A percentile compares a stretch with the other conserved stretches of the same genome.
Evolutionary conservation across 30 jellyfish, hydroid and myxozoan genomes (phyloP).

Genomic region (Sanderia malayensis): DNA sequence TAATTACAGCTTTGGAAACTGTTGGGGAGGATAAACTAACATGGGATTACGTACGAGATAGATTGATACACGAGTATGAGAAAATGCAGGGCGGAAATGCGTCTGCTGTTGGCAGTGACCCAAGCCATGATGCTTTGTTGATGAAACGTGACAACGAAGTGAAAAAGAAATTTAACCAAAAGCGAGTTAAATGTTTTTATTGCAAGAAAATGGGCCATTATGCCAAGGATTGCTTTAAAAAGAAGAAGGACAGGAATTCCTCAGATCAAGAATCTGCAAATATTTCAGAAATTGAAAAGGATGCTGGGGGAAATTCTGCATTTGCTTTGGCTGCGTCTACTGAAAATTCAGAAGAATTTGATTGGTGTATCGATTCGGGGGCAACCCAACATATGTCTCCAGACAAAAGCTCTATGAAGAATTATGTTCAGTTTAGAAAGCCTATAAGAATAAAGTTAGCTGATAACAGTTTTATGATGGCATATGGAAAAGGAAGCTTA

Average conservation of each 20-base stretch:
- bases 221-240: not conserved
- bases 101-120: not conserved
- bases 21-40: too few relatives aligned
- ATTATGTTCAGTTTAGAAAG: not conserved
- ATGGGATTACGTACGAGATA: too few relatives aligned
- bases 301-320: not conserved
- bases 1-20: too few relatives aligned
- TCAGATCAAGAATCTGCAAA: not conserved
- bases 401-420: slow-evolving; percentile 7
- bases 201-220: not conserved
- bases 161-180: not conserved
- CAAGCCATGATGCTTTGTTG: not conserved
- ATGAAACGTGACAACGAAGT: not conserved
- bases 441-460: slow-evolving; percentile 7
- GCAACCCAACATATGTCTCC: slow-evolving; percentile 57
- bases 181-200: not conserved
- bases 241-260: not conserved
- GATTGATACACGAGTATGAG: too few relatives aligned
- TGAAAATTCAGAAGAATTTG: too few relatives aligned
- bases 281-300: not conserved
- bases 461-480: not conserved
- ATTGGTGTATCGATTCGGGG: slow-evolving; percentile 69
- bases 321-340: too few relatives aligned
- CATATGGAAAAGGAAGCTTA: slow-evolving; percentile 5
- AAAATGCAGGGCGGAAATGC: not conserved